These are phyloP conservation scores for Bicyclus anynana DNA, from an alignment of 1,140 invertebrate genomes.

Conservation along the genomic window DNA sequence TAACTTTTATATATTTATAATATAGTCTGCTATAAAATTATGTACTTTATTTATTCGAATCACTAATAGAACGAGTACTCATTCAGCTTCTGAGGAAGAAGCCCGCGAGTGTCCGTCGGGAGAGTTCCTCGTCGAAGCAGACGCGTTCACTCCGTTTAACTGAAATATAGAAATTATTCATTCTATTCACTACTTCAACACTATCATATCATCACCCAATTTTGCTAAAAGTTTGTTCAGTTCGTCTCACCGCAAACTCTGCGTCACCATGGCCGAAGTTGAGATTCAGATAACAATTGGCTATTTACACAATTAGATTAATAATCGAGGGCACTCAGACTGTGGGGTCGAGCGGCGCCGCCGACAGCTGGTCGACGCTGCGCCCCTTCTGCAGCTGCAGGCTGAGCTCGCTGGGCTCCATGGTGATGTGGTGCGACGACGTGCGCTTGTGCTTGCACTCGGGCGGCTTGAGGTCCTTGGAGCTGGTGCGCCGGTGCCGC, in stretches of 20 bases:
- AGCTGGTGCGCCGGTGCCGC: slow-evolving; percentile 78
- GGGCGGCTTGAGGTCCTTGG: slow-evolving; percentile 73
- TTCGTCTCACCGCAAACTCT: slow-evolving; percentile 2
- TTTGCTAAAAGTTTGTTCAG: slow-evolving; percentile 26
- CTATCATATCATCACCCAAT: slow-evolving; percentile 17
- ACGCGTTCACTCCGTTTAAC: background rate
- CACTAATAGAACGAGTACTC: background rate
- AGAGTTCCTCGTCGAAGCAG: background rate
- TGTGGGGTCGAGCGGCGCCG: slow-evolving; percentile 41
- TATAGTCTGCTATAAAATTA: background rate
- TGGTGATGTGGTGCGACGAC: slow-evolving; percentile 68
- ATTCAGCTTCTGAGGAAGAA: background rate
- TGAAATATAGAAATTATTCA: slow-evolving; percentile 27
- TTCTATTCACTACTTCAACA: slow-evolving; percentile 26
- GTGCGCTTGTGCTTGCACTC: slow-evolving; percentile 62
- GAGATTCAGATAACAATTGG: slow-evolving; percentile 27
- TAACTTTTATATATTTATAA: slow-evolving; percentile 27
- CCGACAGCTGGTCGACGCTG: slow-evolving; percentile 59
- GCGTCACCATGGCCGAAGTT: background rate
- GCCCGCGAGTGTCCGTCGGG: background rate
- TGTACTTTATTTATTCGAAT: background rate
- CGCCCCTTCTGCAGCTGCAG: slow-evolving; percentile 60
- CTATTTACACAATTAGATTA: slow-evolving; percentile 18
- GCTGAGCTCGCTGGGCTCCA: slow-evolving; percentile 60
- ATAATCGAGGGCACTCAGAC: slow-evolving; percentile 28